phyloP scores from a whole-genome alignment of 2,888 invertebrate genomes.

The Eupithecia insigniata region DNA sequence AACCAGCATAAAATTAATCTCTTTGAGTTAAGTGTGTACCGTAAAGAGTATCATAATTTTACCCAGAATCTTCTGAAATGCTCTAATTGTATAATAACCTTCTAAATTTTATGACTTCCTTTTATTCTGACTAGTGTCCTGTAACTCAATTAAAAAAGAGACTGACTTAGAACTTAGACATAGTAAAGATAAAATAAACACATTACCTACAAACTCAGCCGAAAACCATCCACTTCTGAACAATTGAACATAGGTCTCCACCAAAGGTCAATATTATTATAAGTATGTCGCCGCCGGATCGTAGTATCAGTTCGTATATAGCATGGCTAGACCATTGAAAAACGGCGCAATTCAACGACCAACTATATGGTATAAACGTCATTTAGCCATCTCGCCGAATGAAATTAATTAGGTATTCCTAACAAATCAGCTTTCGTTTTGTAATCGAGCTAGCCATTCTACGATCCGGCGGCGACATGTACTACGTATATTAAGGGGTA shows the following conservation, averaged over 20 bases:
- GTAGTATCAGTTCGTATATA: too few species aligned
- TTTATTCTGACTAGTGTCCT: neutral
- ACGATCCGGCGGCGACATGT: too few species aligned
- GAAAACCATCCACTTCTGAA: neutral
- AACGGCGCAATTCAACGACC: too few species aligned
- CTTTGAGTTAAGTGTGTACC: conserved; percentile 18
- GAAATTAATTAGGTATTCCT: too few species aligned
- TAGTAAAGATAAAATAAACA: neutral
- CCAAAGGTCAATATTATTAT: too few species aligned
- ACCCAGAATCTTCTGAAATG: conserved; percentile 5
- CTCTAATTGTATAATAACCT: neutral
- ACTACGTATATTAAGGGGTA: too few species aligned
- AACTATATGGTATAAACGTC: too few species aligned
- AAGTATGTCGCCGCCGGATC: too few species aligned
- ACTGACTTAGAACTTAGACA: neutral
- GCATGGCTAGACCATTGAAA: too few species aligned
- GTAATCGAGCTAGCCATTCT: too few species aligned
- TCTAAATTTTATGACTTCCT: neutral
- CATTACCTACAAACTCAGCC: neutral
- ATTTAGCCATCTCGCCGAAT: too few species aligned
- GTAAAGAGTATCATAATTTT: conserved; percentile 9
- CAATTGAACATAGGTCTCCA: neutral
- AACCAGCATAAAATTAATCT: conserved; percentile 26
- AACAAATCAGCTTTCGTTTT: too few species aligned
- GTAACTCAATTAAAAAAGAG: neutral